A percentile compares a stretch with the other conserved stretches of the same genome.
Evolutionary conservation across 2,797 vertebrate species (phyloP).

Genomic region (Acanthurus lineatus): DNA sequence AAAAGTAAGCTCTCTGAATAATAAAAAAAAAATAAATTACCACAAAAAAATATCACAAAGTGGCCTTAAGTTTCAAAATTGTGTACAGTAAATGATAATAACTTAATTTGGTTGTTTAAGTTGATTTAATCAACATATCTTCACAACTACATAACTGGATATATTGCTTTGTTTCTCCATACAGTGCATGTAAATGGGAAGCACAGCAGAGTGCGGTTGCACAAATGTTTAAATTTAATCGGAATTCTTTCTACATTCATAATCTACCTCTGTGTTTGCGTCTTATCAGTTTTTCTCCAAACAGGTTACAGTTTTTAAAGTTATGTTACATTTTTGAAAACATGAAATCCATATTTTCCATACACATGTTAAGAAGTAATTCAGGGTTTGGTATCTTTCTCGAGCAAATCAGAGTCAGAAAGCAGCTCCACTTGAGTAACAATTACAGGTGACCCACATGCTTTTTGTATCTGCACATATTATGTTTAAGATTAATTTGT

Average conservation of each 20-base stretch:
- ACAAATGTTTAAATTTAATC: background rate
- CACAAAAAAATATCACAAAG: background rate
- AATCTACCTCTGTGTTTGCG: background rate
- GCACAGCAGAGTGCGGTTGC: background rate
- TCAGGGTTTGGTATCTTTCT: background rate
- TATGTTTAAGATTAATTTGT: background rate
- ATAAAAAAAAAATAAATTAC: background rate
- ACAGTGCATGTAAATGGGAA: background rate
- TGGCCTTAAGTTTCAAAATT: conserved; percentile 5
- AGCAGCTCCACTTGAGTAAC: background rate
- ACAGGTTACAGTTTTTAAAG: background rate
- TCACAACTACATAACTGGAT: too few species aligned
- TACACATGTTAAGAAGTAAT: background rate
- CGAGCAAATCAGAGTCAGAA: too few species aligned
- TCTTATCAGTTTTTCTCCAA: background rate
- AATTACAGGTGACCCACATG: background rate
- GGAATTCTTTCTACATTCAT: background rate
- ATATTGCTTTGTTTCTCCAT: too few species aligned
- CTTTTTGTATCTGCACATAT: background rate
- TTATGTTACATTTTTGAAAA: background rate
- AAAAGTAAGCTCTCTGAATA: background rate
- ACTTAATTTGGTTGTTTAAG: too few species aligned
- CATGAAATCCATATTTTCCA: background rate
- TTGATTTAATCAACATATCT: too few species aligned
- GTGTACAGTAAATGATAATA: too few species aligned